A percentile compares a stretch with the other conserved stretches of the same genome.
phyloP scores from a whole-genome alignment of 1,140 invertebrate genomes.

The Drosophila neocordata region DNA sequence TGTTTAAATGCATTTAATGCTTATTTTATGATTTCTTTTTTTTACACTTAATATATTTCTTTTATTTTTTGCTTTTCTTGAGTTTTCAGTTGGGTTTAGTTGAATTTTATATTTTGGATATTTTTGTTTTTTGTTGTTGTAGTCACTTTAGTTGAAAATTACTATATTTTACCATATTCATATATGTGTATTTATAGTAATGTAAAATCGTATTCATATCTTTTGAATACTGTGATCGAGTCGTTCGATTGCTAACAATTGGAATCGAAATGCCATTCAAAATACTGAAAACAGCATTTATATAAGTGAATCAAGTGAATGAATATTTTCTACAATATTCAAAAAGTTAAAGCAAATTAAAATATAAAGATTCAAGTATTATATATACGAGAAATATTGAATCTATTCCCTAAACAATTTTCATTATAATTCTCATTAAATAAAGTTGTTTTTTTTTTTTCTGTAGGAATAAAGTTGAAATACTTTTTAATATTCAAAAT shows the following conservation, averaged over 20 bases:
- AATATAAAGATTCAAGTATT: too few species aligned
- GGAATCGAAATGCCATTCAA: background rate
- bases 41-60: conserved; percentile 58
- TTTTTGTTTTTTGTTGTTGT: conserved; percentile 17
- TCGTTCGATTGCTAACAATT: conserved; percentile 4
- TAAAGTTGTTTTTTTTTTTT: too few species aligned
- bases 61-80: conserved; percentile 24
- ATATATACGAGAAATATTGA: too few species aligned
- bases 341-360: too few species aligned
- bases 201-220: background rate
- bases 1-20: conserved; percentile 76
- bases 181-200: background rate
- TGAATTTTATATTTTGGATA: conserved; percentile 3
- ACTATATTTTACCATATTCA: background rate
- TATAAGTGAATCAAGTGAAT: too few species aligned
- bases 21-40: conserved; percentile 68
- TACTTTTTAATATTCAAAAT: too few species aligned
- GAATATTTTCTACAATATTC: too few species aligned
- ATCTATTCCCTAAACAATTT: too few species aligned
- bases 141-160: background rate
- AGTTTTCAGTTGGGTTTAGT: conserved; percentile 19
- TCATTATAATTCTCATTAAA: too few species aligned
- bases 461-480: too few species aligned
- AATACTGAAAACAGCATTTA: too few species aligned
- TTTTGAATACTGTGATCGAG: background rate